Evolutionary conservation across 2,888 invertebrate species (phyloP).

Genomic region (Ptilodon capucinus): DNA sequence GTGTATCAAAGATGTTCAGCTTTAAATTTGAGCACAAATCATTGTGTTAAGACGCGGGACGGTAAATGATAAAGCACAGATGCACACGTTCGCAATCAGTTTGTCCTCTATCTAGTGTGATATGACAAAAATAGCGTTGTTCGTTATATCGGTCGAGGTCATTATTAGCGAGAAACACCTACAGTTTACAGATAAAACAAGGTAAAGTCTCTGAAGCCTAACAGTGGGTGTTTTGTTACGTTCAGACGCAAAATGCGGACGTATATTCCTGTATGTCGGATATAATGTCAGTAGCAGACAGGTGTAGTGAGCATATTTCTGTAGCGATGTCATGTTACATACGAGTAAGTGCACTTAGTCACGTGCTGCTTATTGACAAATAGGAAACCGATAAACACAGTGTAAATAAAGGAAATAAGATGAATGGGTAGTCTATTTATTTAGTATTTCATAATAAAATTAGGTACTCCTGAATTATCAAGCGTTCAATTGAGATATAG

Average conservation of each 20-base stretch:
- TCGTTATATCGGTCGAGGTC: too few relatives aligned
- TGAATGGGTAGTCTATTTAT: neutral
- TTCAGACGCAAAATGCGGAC: conserved; percentile 38
- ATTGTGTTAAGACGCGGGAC: too few relatives aligned
- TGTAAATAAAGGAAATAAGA: conserved; percentile 16
- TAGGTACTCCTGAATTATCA: too few relatives aligned
- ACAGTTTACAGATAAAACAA: neutral
- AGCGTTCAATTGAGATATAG: too few relatives aligned
- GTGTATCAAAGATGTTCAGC: too few relatives aligned
- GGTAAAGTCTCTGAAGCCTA: conserved; percentile 16
- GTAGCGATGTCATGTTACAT: conserved; percentile 35
- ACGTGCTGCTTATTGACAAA: conserved; percentile 30
- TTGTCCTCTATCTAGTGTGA: too few relatives aligned
- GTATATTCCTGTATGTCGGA: conserved; percentile 35
- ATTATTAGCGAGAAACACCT: neutral
- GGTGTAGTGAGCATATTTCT: conserved; percentile 52
- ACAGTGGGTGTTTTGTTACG: conserved; percentile 28
- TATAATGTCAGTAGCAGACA: conserved; percentile 39
- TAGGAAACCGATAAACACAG: conserved; percentile 25
- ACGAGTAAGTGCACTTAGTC: conserved; percentile 30
- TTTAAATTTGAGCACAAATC: too few relatives aligned
- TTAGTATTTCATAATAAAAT: too few relatives aligned
- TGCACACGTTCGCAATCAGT: too few relatives aligned
- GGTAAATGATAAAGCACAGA: too few relatives aligned
- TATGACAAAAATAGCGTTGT: too few relatives aligned